Conservation (phyloP, 1,140 invertebrate species). For the Drosophila ercepeae region DNA sequence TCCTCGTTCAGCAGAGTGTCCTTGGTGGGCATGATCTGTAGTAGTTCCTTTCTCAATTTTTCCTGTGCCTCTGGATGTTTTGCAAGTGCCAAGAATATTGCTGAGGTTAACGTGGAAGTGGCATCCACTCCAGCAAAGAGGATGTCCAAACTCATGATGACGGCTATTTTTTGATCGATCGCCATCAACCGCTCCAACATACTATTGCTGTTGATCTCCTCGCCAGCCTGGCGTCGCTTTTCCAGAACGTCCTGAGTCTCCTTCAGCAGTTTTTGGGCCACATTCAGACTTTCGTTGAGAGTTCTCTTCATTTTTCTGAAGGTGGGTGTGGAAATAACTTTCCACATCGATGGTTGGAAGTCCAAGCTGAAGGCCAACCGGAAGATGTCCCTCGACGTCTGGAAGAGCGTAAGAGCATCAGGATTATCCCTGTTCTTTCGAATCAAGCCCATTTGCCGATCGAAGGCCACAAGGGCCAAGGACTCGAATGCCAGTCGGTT, state of each 20-base stretch:
- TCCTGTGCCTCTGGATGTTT: conserved; percentile 85
- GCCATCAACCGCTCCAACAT: conserved; percentile 86
- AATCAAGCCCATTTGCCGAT: conserved; percentile 86
- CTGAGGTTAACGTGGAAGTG: conserved; percentile 35
- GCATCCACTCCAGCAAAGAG: conserved; percentile 90
- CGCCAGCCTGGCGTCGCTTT: conserved; percentile 28
- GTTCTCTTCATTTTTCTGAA: conserved; percentile 85
- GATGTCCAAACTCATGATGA: conserved; percentile 89
- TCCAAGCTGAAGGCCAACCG: conserved; percentile 84
- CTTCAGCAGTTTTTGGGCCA: conserved; percentile 37
- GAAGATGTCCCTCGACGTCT: conserved; percentile 18
- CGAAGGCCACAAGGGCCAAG: conserved; percentile 88
- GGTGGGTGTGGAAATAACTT: conserved; percentile 85
- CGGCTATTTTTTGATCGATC: conserved; percentile 86
- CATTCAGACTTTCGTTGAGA: conserved; percentile 63
- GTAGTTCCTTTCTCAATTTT: conserved; percentile 85
- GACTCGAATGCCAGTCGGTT: conserved; percentile 89
- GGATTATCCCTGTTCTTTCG: conserved; percentile 1
- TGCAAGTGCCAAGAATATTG: conserved; percentile 70
- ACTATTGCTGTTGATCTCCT: conserved; percentile 61
- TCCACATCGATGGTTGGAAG: conserved; percentile 87
- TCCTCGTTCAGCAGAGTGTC: conserved; percentile 77
- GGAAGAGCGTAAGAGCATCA: conserved; percentile 20
- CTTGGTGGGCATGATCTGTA: conserved; percentile 66
- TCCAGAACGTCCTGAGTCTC: conserved; percentile 34